Evolutionary conservation across 2,113 vertebrate genomes (phyloP).

Genomic region (Alouatta palliata): DNA sequence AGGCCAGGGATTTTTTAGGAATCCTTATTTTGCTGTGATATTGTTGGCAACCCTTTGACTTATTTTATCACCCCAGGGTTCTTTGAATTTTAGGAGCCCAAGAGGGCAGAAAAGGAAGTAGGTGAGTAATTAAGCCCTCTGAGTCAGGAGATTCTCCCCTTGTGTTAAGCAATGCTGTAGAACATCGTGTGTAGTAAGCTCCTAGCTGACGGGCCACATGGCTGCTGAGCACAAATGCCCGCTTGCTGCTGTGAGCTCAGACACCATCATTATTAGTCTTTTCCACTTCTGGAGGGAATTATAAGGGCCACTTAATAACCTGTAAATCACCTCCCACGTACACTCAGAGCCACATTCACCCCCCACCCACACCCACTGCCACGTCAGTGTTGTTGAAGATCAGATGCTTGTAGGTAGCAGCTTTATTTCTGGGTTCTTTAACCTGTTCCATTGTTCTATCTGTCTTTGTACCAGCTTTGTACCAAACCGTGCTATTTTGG

Average conservation of each 20-base stretch:
- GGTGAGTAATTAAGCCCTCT: background rate
- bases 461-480: too few relatives aligned
- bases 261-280: too few relatives aligned
- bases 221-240: background rate
- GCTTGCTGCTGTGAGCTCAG: background rate
- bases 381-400: too few relatives aligned
- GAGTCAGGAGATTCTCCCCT: background rate
- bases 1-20: background rate
- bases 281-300: background rate
- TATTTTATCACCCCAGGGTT: background rate
- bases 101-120: background rate
- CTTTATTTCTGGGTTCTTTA: too few relatives aligned
- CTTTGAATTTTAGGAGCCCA: background rate
- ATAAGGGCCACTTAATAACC: background rate
- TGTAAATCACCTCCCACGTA: too few relatives aligned
- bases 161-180: background rate
- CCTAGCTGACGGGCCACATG: too few relatives aligned
- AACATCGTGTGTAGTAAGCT: background rate
- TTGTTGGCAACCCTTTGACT: background rate
- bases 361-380: too few relatives aligned
- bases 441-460: too few relatives aligned
- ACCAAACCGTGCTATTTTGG: too few relatives aligned
- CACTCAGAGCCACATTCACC: too few relatives aligned
- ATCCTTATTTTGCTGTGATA: background rate
- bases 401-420: too few relatives aligned